These are phyloP conservation scores for Troilus luridus DNA, from an alignment of 2,888 invertebrate species.

Conservation along the genomic window DNA sequence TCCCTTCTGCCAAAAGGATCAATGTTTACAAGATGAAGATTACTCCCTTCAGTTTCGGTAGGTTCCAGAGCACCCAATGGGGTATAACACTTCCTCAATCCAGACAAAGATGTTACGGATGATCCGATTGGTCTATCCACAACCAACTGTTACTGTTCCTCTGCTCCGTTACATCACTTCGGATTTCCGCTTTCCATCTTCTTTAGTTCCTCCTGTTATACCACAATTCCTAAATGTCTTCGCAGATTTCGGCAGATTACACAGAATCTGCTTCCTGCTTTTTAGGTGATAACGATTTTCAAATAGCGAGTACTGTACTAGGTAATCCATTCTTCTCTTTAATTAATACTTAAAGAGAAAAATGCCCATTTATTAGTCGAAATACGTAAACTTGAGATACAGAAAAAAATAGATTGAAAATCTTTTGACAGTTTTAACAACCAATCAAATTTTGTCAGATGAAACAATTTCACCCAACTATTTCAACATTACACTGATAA, in stretches of 20 bases:
- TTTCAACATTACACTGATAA: no score
- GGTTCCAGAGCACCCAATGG: slow-evolving; percentile 5
- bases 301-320: neutral
- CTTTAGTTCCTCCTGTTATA: slow-evolving; percentile 32
- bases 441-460: no score
- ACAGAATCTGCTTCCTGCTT: neutral
- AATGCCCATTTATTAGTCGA: no score
- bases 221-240: slow-evolving; percentile 35
- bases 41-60: neutral
- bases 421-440: no score
- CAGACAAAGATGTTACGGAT: slow-evolving; percentile 39
- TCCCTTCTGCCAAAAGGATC: no score
- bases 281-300: neutral
- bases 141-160: neutral
- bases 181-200: slow-evolving; percentile 25
- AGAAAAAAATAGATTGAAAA: no score
- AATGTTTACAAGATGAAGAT: neutral
- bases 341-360: neutral
- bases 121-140: slow-evolving; percentile 19
- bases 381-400: no score
- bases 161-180: slow-evolving; percentile 9
- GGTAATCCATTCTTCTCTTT: neutral
- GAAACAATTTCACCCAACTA: no score
- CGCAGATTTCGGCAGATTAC: neutral
- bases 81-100: slow-evolving; percentile 7